phyloP scores from a whole-genome alignment of 2,113 vertebrate genomes.

The Pundamilia nyererei region DNA sequence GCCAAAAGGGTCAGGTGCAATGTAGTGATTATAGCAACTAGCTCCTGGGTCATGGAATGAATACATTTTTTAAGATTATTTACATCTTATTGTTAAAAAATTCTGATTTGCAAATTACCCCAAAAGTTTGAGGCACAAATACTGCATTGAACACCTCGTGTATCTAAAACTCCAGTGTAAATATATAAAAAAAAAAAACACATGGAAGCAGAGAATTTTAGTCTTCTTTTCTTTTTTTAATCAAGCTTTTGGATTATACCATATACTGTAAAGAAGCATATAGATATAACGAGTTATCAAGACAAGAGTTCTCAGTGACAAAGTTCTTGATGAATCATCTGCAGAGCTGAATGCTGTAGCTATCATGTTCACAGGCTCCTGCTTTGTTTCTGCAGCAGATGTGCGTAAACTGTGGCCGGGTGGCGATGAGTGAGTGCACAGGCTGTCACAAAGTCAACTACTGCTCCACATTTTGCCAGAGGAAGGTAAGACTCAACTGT shows the following conservation, averaged over 20 bases:
- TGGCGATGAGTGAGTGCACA: constrained; percentile 88
- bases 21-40: neutral
- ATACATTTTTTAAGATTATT: neutral
- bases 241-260: neutral
- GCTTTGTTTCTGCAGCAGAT: constrained; percentile 76
- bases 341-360: neutral
- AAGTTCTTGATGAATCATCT: neutral
- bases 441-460: constrained; percentile 98
- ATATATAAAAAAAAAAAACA: neutral
- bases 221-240: neutral
- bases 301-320: neutral
- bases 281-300: neutral
- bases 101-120: neutral
- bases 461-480: constrained; percentile 96
- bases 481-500: constrained; percentile 76
- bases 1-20: neutral
- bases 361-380: neutral
- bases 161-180: neutral
- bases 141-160: neutral
- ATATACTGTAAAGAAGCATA: neutral
- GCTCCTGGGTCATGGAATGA: neutral
- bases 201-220: neutral
- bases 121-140: neutral
- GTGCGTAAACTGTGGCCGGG: constrained; percentile 91
- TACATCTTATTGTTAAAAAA: neutral